Percentiles rank a stretch among this genome's conserved stretches.
Evolutionary conservation across 2,797 vertebrate species (phyloP).

Genomic region (Sebastes hopkinsi): DNA sequence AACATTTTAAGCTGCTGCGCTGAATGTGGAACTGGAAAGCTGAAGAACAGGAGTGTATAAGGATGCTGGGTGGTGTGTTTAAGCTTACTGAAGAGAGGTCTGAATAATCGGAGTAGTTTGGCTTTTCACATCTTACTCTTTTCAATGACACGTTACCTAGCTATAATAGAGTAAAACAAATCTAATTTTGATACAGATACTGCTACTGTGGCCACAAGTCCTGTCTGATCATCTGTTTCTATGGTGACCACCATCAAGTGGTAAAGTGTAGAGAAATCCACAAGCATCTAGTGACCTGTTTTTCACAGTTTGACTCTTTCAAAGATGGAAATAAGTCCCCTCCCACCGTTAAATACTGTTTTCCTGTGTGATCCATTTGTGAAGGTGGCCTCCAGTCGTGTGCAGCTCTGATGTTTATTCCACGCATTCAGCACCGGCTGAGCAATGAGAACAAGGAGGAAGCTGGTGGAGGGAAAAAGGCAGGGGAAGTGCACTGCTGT

Average conservation of each 20-base stretch:
- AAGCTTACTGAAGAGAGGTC: constrained; percentile 12
- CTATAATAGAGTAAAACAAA: constrained; percentile 6
- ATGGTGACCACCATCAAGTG: constrained; percentile 86
- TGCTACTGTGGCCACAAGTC: constrained; percentile 74
- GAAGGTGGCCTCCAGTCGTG: constrained; percentile 57
- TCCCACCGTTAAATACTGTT: constrained; percentile 40
- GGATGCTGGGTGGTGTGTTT: constrained; percentile 3
- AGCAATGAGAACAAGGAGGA: constrained; percentile 53
- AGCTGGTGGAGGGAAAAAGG: constrained; percentile 61
- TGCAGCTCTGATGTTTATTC: constrained; percentile 46
- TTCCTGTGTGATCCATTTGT: constrained; percentile 43
- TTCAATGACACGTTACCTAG: constrained; percentile 15
- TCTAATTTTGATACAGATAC: constrained; percentile 56
- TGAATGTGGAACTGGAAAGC: constrained; percentile 12
- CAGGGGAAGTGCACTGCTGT: constrained; percentile 60
- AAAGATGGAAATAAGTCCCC: constrained; percentile 52
- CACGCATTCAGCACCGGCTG: constrained; percentile 32
- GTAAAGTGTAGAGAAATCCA: constrained; percentile 65
- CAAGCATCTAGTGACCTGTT: constrained; percentile 69
- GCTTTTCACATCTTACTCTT: constrained; percentile 19
- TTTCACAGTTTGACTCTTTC: constrained; percentile 68
- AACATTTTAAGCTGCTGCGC: constrained; percentile 29
- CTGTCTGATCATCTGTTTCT: constrained; percentile 85
- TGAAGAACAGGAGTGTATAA: constrained; percentile 12
- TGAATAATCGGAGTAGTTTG: constrained; percentile 14